phyloP scores from a whole-genome alignment of 1,140 invertebrate genomes.

The Tribolium castaneum region DNA sequence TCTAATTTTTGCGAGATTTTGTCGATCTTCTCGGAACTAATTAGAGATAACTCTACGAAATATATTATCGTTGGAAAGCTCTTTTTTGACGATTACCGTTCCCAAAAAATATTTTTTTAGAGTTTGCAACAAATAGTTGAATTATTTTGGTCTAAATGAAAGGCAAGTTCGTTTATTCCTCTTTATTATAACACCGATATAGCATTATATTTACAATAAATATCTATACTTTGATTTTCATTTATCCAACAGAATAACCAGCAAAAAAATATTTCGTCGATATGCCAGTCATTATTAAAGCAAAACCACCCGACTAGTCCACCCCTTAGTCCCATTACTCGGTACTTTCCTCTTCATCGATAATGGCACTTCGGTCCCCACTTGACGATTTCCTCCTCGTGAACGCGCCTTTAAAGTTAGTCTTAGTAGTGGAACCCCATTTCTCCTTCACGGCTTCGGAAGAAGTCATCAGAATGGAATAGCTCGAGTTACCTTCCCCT shows the following conservation, averaged over 20 bases:
- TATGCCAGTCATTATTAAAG: neutral
- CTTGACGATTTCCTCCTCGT: constrained; percentile 58
- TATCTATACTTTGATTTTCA: neutral
- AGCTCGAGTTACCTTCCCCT: constrained; percentile 71
- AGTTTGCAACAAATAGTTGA: no score
- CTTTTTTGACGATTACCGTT: no score
- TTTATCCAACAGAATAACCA: neutral
- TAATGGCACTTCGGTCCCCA: constrained; percentile 60
- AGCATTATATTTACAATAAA: neutral
- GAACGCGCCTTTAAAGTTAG: constrained; percentile 62
- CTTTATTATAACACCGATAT: neutral
- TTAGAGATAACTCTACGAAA: no score
- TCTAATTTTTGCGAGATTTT: no score
- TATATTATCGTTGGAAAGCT: no score
- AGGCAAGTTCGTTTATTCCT: neutral
- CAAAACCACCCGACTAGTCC: neutral
- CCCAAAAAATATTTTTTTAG: no score
- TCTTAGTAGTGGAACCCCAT: constrained; percentile 70
- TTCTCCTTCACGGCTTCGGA: constrained; percentile 72
- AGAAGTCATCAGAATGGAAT: constrained; percentile 74
- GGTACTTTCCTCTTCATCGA: constrained; percentile 56
- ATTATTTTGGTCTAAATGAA: no score
- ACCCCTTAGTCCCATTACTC: neutral
- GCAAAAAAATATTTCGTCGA: neutral
- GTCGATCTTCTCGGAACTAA: no score